phyloP scores from a whole-genome alignment of 2,888 invertebrate species.

The Meteorus cinctellus region DNA sequence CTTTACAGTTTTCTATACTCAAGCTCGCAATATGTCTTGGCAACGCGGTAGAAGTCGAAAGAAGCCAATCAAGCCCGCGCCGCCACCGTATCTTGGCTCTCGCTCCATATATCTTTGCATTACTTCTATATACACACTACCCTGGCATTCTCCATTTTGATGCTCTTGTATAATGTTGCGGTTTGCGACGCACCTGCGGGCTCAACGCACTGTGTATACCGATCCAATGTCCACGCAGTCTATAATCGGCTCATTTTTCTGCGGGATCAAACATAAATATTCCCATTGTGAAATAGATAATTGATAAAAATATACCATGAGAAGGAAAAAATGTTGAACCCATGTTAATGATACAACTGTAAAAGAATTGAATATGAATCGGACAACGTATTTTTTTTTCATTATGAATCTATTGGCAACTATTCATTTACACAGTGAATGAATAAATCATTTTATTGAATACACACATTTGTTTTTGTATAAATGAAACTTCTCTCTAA shows the following conservation, averaged over 20 bases:
- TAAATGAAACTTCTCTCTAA: too few relatives aligned
- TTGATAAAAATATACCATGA: too few relatives aligned
- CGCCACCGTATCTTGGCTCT: neutral
- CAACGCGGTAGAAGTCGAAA: constrained; percentile 2
- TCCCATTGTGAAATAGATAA: too few relatives aligned
- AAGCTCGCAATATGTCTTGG: constrained; percentile 1
- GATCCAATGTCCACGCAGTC: neutral
- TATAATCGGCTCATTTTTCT: neutral
- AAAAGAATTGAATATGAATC: too few relatives aligned
- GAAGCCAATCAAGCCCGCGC: constrained; percentile 7
- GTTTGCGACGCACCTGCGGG: neutral
- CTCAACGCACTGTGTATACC: neutral
- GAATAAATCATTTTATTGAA: neutral
- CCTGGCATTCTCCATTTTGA: neutral
- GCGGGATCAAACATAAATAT: neutral
- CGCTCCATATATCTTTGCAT: neutral
- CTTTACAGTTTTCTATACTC: constrained; percentile 1
- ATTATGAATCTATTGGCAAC: too few relatives aligned
- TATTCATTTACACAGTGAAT: neutral
- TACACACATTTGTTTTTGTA: too few relatives aligned
- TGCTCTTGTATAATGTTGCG: neutral
- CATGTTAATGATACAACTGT: too few relatives aligned
- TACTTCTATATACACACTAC: neutral
- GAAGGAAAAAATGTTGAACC: too few relatives aligned
- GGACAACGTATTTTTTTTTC: too few relatives aligned